Evolutionary conservation across 2,113 vertebrate genomes (phyloP), one percentile per base, ranked within the genome.

Genomic region (Cryptoleucopteryx plumbea): DNA sequence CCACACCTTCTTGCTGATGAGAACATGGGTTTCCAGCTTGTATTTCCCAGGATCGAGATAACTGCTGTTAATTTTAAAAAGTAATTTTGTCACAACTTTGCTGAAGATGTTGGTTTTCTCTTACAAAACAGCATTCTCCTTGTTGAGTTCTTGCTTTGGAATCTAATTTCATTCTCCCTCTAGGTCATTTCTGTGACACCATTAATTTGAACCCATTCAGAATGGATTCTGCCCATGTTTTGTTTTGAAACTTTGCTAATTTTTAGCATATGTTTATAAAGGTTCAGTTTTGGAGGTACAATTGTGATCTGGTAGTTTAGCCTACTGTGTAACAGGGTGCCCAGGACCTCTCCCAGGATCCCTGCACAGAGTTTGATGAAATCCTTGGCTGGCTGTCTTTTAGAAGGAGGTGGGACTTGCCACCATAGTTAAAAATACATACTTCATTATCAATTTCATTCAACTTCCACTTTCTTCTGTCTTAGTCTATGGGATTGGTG

Each of bases 171-270:
- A 34, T 82, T 85, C 70, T 85, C 81, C 70, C 87, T 66, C 65
- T 22, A 26, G 90, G 81, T 89, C 61, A 42, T 74, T 89, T 62
- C 73, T 40, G 59, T 62, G 84, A 17, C 72, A 89, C 74, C 77
- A n/a, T 67, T 18, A 50, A 94, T 79, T 90, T 67, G 92, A 84
- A 27, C 52, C 89, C 29, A 16, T 67, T 38, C 88, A 50, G 27
- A 72, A 43, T 26, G 52, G 42, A 11, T 88, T 73, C 77, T 71
- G 50, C 81, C 40, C 68, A 4, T 23, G 73, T 74, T 93, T 91
- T 84, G 72, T 87, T 95, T 91, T 17, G 94, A 90, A 96, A 92
- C 45, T 77, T 77, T 36, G 56, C n/a, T 96, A 55, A 94, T 90
- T 82, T 91, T 58, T 71, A 91, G 84, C 95, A 94, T 59, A 74